Conservation (phyloP, 2,888 invertebrate genomes). For the Caenorhabditis sp. region DNA sequence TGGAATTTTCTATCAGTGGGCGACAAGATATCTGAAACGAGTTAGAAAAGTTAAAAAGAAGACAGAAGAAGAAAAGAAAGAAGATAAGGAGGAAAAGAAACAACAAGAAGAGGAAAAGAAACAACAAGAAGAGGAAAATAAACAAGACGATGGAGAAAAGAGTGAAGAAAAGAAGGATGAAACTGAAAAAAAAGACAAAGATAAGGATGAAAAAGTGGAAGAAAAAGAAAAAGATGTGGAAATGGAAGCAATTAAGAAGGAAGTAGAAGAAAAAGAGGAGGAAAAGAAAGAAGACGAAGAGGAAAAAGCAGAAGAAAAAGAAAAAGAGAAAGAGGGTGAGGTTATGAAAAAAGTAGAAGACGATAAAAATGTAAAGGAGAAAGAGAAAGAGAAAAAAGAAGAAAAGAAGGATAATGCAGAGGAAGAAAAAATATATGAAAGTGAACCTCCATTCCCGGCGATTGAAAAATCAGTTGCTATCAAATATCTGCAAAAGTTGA, state of each 20-base stretch:
- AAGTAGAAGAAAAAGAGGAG: neutral
- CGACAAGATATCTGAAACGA: neutral
- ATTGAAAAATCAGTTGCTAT: conserved; percentile 8
- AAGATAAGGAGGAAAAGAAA: conserved; percentile 5
- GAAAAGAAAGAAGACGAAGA: neutral
- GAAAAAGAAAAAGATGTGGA: neutral
- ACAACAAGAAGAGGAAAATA: neutral
- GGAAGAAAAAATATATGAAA: neutral
- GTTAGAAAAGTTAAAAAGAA: neutral
- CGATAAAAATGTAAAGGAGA: conserved; percentile 10
- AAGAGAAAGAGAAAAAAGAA: neutral
- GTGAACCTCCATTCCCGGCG: neutral
- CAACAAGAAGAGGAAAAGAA: neutral
- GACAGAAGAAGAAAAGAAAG: neutral
- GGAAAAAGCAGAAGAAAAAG: neutral
- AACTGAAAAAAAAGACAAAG: conserved; percentile 4
- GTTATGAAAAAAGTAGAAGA: neutral
- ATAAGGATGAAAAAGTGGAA: neutral
- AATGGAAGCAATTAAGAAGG: neutral
- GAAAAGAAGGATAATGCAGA: neutral
- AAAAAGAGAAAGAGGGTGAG: neutral
- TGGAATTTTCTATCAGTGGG: conserved; percentile 15
- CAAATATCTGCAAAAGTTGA: conserved; percentile 8
- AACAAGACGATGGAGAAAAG: conserved; percentile 3
- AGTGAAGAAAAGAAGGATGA: conserved; percentile 2